Base-by-base conservation (phyloP, 2,113 vertebrate genomes). In the Junco hyemalis region DNA sequence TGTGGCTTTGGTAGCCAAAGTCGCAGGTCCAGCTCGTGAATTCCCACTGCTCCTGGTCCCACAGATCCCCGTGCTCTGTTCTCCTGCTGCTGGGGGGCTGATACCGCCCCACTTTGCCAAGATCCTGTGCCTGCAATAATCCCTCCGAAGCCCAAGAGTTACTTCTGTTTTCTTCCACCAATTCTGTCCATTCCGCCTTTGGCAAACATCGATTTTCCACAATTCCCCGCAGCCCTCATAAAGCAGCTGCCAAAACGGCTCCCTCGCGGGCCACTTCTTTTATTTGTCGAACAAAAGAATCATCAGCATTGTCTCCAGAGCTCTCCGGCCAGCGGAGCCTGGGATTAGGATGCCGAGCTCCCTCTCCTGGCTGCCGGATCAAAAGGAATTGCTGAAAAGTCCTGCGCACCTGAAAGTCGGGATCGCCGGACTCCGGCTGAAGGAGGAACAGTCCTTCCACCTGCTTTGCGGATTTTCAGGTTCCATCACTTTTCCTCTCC, bases 221-320 rank as follows among this genome's bases (percentile, higher is more conserved):
- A 96, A 89, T 91, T 96, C 94, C 93, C 96, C 36, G 19, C 86
- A 94, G 96, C 85, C 90, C 76, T 70, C 26, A 59, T 36, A 44
- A 74, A 94, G 95, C 96, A 96, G 92, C 95, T 96, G 96, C 95
- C 92, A 78, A 86, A 91, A 78, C 42, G 86, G 71, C 76, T 97
- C 95, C 95, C 96, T 95, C 72, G 90, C 21, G 94, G 90, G 95
- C 90, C 88, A 18, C 93, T 86, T 83, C 95, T 96, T 96, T 96
- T 93, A 96, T 97, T 96, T 90, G 93, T 44, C 47, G 91, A 97
- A 97, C 96, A 97, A 97, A 95, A 96, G 96, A 90, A 93, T 54
- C 85, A 60, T 86, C 95, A 94, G 60, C 95, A 92, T 83, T 86
- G 90, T 94, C 90, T 90, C 91, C 93, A 5, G 85, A 26, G 92